These are phyloP conservation scores for Trisateles emortualis DNA, from an alignment of 2,888 invertebrate species.

Conservation along the genomic window DNA sequence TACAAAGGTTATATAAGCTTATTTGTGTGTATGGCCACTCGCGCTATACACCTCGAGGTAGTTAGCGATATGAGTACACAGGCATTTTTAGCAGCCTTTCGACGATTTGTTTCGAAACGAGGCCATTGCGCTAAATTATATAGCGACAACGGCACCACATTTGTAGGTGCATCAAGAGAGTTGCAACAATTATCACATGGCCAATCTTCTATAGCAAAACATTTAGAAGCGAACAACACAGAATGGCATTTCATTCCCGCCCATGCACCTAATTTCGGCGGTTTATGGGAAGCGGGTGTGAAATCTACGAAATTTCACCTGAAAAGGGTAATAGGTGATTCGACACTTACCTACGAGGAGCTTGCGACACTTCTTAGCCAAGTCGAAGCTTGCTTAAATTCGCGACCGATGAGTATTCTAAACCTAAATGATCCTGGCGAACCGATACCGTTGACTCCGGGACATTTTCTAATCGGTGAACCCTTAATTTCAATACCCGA, in stretches of 20 bases:
- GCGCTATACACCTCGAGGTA: too few relatives aligned
- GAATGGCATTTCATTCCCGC: slow-evolving; percentile 1
- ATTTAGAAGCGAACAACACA: neutral
- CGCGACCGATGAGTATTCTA: neutral
- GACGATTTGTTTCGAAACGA: slow-evolving; percentile 1
- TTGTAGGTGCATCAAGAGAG: slow-evolving; percentile 1
- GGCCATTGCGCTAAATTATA: neutral
- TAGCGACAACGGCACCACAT: too few relatives aligned
- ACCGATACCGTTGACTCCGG: neutral
- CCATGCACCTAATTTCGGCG: too few relatives aligned
- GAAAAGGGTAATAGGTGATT: neutral
- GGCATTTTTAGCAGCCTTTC: neutral
- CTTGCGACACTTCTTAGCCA: neutral
- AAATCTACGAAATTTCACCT: neutral
- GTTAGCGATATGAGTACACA: neutral
- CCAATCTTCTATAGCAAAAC: neutral
- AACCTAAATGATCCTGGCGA: neutral
- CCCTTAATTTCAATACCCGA: too few relatives aligned
- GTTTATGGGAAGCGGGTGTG: too few relatives aligned
- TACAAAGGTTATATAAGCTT: neutral
- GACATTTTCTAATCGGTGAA: neutral
- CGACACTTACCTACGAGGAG: slow-evolving; percentile 3
- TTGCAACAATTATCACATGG: neutral
- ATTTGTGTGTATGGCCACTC: neutral
- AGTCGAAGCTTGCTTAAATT: too few relatives aligned